Evolutionary conservation across 1,140 invertebrate species (phyloP).

Genomic region (Diabrotica undecimpunctata): DNA sequence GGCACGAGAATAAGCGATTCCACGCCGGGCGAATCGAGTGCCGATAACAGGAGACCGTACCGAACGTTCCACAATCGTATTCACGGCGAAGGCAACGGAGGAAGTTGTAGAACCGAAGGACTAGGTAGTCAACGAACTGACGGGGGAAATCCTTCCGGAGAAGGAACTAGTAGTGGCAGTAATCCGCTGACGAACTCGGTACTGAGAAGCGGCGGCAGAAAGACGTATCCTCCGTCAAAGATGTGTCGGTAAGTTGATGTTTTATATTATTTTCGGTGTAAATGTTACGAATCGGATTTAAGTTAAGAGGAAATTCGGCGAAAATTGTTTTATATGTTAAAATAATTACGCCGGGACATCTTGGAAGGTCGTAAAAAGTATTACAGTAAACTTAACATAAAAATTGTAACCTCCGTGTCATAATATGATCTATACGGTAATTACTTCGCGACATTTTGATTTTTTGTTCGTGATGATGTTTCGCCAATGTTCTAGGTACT

Average conservation of each 20-base stretch:
- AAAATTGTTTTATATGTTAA: no score
- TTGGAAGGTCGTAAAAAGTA: no score
- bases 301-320: no score
- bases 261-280: not conserved
- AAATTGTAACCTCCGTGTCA: no score
- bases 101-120: not conserved
- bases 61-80: not conserved
- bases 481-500: no score
- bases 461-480: no score
- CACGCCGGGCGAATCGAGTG: constrained; percentile 30
- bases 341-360: no score
- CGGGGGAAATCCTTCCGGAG: not conserved
- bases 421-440: no score
- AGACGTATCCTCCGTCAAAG: constrained; percentile 42
- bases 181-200: constrained; percentile 5
- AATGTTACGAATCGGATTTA: not conserved
- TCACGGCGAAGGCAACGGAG: not conserved
- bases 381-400: no score
- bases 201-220: constrained; percentile 27
- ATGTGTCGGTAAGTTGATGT: constrained; percentile 22
- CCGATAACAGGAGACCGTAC: constrained; percentile 31
- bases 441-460: no score
- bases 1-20: constrained; percentile 46
- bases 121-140: not conserved
- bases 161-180: not conserved